phyloP scores from a whole-genome alignment of 1,140 invertebrate species.

The Lordiphosa clarofinis region DNA sequence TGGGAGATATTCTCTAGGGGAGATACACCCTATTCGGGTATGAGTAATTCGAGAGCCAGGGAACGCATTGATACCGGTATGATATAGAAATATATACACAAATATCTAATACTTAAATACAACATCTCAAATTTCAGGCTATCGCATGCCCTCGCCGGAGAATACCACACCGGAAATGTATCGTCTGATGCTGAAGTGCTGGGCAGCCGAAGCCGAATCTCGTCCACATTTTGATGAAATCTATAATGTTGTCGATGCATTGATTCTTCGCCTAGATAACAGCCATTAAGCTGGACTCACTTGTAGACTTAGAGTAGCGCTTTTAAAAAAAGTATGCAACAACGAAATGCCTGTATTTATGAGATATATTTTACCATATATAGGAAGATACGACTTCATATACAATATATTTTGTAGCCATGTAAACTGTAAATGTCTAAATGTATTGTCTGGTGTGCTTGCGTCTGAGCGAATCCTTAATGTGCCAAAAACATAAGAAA shows the following conservation, averaged over 20 bases:
- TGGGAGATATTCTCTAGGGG: slow-evolving; percentile 99
- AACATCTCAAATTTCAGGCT: slow-evolving; percentile 83
- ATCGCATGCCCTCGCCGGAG: slow-evolving; percentile 94
- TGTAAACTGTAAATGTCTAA: slow-evolving; percentile 56
- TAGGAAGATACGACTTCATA: slow-evolving; percentile 36
- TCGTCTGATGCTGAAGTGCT: slow-evolving; percentile 93
- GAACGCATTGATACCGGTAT: slow-evolving; percentile 95
- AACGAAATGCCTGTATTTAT: slow-evolving; percentile 74
- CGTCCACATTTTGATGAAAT: slow-evolving; percentile 96
- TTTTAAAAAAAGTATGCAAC: slow-evolving; percentile 57
- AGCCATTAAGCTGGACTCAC: slow-evolving; percentile 49
- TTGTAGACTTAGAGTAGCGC: slow-evolving; percentile 41
- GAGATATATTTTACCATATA: slow-evolving; percentile 61
- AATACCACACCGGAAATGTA: slow-evolving; percentile 94
- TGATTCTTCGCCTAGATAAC: slow-evolving; percentile 73
- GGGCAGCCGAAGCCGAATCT: slow-evolving; percentile 95
- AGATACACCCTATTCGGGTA: slow-evolving; percentile 95
- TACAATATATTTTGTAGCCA: slow-evolving; percentile 53
- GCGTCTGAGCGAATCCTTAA: slow-evolving; percentile 61
- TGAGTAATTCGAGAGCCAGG: slow-evolving; percentile 93
- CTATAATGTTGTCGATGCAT: slow-evolving; percentile 80
- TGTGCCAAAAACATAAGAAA: slow-evolving; percentile 56
- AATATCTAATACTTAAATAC: too few species aligned
- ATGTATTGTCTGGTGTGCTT: slow-evolving; percentile 24
- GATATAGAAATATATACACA: neutral